A percentile compares a stretch with the other conserved stretches of the same genome.
Conservation (phyloP, 2,888 invertebrate species). For the Phyto melanocephala region DNA sequence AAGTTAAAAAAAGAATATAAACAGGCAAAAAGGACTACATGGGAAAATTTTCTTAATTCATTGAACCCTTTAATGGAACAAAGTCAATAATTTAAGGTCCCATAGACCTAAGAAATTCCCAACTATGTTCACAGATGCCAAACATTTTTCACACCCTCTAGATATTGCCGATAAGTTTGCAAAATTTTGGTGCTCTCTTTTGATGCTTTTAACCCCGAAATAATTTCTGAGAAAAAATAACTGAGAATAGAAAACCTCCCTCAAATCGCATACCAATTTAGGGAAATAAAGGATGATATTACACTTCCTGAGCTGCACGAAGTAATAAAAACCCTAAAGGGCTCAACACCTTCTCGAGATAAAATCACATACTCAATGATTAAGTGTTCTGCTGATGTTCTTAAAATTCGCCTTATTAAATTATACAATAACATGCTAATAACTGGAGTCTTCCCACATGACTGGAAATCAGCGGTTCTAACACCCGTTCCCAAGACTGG, state of each 20-base stretch:
- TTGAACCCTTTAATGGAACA: neutral
- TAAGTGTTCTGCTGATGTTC: neutral
- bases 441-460: conserved; percentile 16
- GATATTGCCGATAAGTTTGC: conserved; percentile 7
- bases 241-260: too few species aligned
- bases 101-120: neutral
- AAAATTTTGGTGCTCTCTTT: neutral
- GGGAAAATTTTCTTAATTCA: neutral
- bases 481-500: conserved; percentile 6
- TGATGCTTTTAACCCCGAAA: neutral
- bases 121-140: neutral
- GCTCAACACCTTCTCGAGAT: neutral
- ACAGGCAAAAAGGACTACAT: neutral
- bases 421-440: conserved; percentile 9
- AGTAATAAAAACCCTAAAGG: too few species aligned
- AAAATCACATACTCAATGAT: conserved; percentile 27
- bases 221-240: neutral
- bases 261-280: too few species aligned
- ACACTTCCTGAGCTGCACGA: too few species aligned
- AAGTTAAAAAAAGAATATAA: neutral
- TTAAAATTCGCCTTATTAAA: neutral
- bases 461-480: conserved; percentile 14
- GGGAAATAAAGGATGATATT: too few species aligned
- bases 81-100: neutral
- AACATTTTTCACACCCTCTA: neutral